Percentiles rank a stretch among this genome's conserved stretches.
These are phyloP conservation scores for Pyrgilauda ruficollis DNA, from an alignment of 2,113 vertebrate species.

Conservation along the genomic window DNA sequence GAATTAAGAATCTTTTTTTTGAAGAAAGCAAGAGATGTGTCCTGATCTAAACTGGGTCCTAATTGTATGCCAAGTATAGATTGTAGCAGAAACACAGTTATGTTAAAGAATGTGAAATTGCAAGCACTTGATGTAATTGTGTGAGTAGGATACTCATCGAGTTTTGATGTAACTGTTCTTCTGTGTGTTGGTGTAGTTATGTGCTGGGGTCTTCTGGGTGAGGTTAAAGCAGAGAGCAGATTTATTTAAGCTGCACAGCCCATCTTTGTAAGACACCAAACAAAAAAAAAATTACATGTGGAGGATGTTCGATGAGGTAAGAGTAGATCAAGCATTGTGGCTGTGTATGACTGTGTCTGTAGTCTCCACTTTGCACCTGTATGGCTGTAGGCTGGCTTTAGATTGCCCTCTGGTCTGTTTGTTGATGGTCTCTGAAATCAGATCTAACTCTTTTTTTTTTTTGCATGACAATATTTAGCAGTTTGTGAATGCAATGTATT, in stretches of 20 bases:
- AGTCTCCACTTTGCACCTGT: background rate
- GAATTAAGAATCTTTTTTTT: background rate
- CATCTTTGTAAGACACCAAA: background rate
- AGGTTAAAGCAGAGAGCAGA: background rate
- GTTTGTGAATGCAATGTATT: background rate
- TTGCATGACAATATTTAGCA: background rate
- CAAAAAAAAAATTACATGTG: rapidly evolving
- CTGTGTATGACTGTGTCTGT: background rate
- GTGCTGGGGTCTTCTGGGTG: background rate
- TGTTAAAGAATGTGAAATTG: background rate
- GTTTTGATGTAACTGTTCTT: background rate
- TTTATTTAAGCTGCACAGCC: background rate
- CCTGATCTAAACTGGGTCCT: background rate
- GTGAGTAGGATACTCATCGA: background rate
- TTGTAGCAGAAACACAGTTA: background rate
- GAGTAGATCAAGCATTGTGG: background rate
- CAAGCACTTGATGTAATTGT: background rate
- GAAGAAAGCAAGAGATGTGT: background rate
- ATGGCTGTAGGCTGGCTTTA: background rate
- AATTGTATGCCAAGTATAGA: background rate
- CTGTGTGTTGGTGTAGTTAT: background rate
- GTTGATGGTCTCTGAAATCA: background rate
- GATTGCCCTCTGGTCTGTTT: background rate
- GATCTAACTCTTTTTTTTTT: background rate
- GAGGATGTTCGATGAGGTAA: background rate